Evolutionary conservation across 2,888 invertebrate species (phyloP).

Genomic region (Lasioglossum lativentre): DNA sequence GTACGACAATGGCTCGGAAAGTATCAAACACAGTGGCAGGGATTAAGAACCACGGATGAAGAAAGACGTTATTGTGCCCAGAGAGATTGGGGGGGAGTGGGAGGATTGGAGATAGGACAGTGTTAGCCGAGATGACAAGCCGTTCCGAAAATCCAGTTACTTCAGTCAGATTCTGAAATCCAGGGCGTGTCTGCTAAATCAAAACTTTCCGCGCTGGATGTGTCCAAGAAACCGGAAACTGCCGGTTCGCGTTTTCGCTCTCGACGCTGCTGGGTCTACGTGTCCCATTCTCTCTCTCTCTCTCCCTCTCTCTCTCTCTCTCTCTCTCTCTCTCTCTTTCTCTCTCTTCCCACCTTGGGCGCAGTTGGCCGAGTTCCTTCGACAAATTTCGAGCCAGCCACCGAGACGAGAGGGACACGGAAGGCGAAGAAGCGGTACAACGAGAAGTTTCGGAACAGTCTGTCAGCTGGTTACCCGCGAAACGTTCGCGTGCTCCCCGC

Average conservation of each 20-base stretch:
- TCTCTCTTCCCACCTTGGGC: constrained; percentile 1
- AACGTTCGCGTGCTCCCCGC: constrained; percentile 46
- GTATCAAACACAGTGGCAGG: constrained; percentile 8
- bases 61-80: constrained; percentile 48
- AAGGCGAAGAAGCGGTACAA: constrained; percentile 42
- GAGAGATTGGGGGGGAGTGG: neutral
- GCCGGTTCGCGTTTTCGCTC: constrained; percentile 20
- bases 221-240: constrained; percentile 72
- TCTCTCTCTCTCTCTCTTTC: constrained; percentile 43
- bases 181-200: constrained; percentile 66
- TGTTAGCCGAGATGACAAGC: constrained; percentile 57
- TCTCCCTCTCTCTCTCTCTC: constrained; percentile 43
- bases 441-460: constrained; percentile 64
- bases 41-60: constrained; percentile 40
- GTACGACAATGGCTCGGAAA: neutral
- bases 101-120: constrained; percentile 33
- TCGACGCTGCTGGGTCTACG: constrained; percentile 13
- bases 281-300: constrained; percentile 38
- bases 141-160: constrained; percentile 64
- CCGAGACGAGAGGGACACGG: constrained; percentile 45
- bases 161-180: constrained; percentile 23
- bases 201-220: constrained; percentile 71
- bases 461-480: constrained; percentile 64
- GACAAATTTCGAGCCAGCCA: constrained; percentile 62
- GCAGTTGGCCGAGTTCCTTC: constrained; percentile 56